A percentile compares a stretch with the other conserved stretches of the same genome.
These are phyloP conservation scores for Trachelus troglodyta DNA, from an alignment of 2,888 invertebrate genomes.

Conservation along the genomic window DNA sequence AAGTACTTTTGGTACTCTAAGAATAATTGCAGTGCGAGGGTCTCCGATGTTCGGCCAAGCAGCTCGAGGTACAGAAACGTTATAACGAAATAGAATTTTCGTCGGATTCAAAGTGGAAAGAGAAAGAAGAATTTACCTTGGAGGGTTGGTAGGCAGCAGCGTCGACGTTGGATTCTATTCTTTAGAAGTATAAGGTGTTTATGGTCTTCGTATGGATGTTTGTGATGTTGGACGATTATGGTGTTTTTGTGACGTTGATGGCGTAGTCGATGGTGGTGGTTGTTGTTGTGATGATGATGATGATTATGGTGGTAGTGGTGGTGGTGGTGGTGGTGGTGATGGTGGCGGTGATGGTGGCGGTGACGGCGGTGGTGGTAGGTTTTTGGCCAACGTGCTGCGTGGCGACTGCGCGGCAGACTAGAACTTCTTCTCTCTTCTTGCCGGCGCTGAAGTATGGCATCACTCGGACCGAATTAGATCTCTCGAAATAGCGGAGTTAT, in stretches of 20 bases:
- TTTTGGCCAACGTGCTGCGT: conserved; percentile 46
- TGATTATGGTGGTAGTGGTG: conserved; percentile 15
- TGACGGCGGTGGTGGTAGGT: conserved; percentile 21
- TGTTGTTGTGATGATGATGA: conserved; percentile 13
- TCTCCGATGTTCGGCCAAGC: not conserved
- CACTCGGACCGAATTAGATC: conserved; percentile 62
- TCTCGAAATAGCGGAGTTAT: conserved; percentile 60
- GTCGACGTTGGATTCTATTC: conserved; percentile 26
- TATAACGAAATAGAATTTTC: not conserved
- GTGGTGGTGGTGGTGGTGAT: conserved; percentile 21
- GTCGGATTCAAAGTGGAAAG: not conserved
- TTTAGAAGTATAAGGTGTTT: not conserved
- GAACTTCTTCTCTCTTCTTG: conserved; percentile 33
- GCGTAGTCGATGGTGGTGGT: conserved; percentile 28
- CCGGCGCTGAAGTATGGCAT: conserved; percentile 61
- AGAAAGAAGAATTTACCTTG: conserved; percentile 46
- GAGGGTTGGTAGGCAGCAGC: conserved; percentile 50
- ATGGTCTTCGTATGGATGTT: not conserved
- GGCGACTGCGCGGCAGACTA: conserved; percentile 56
- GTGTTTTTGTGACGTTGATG: conserved; percentile 30
- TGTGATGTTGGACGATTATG: conserved; percentile 20
- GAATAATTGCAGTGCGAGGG: not conserved
- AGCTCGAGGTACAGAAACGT: not conserved
- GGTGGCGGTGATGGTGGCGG: conserved; percentile 16
- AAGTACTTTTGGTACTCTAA: not conserved